Evolutionary conservation across 2,888 invertebrate species (phyloP).

Genomic region (Drosophila kuntzei): DNA sequence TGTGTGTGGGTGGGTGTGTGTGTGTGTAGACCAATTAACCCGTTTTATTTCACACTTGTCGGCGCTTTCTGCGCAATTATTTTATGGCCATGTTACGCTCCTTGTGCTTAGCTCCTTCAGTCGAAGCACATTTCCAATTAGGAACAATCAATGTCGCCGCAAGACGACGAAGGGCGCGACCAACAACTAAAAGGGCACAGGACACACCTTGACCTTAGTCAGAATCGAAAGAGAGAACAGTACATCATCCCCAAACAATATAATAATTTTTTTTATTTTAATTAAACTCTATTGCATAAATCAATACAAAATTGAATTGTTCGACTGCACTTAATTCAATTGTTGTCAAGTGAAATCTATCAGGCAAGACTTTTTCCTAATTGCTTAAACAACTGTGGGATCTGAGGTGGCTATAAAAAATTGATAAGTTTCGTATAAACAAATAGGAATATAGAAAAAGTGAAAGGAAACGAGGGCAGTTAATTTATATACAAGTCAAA

Average conservation of each 20-base stretch:
- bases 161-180: conserved; percentile 41
- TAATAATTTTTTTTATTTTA: conserved; percentile 23
- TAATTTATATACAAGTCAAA: background rate
- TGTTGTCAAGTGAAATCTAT: conserved; percentile 11
- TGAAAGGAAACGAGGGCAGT: conserved; percentile 2
- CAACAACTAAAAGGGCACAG: conserved; percentile 4
- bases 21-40: conserved; percentile 49
- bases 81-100: conserved; percentile 45
- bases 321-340: conserved; percentile 16
- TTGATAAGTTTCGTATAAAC: conserved; percentile 20
- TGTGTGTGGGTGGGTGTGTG: conserved; percentile 4
- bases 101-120: conserved; percentile 30
- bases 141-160: conserved; percentile 56
- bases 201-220: conserved; percentile 56
- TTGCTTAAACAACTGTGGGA: conserved; percentile 34
- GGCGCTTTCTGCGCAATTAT: conserved; percentile 62
- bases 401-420: conserved; percentile 1
- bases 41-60: conserved; percentile 57
- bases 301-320: conserved; percentile 41
- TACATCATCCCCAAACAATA: conserved; percentile 3
- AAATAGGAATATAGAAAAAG: background rate
- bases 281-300: conserved; percentile 43
- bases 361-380: background rate
- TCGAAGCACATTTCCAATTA: conserved; percentile 57
- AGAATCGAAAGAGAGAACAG: background rate